Conservation (phyloP, 2,888 invertebrate species). For the Caenorhabditis angaria region DNA sequence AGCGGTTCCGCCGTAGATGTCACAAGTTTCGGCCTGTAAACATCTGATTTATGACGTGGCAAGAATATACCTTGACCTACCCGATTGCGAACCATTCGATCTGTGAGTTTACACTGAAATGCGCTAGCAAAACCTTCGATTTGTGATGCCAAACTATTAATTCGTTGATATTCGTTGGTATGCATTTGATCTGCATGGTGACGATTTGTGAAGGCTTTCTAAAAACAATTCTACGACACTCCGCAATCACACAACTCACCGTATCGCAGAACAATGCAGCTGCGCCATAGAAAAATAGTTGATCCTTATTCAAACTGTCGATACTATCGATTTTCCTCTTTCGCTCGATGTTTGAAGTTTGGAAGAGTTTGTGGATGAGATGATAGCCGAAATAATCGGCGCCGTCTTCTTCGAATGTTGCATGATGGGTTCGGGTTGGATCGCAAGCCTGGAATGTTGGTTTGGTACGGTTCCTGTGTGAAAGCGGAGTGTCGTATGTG, state of each 20-base stretch:
- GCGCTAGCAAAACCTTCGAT: slow-evolving; percentile 27
- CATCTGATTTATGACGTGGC: not conserved
- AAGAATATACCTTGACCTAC: not conserved
- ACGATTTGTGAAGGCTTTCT: not conserved
- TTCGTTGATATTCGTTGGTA: slow-evolving; percentile 21
- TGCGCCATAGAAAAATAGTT: slow-evolving; percentile 34
- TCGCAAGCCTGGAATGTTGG: not conserved
- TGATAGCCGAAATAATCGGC: slow-evolving; percentile 23
- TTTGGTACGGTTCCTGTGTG: too few relatives aligned
- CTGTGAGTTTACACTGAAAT: slow-evolving; percentile 24
- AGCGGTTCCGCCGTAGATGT: not conserved
- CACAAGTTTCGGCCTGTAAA: not conserved
- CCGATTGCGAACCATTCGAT: slow-evolving; percentile 22
- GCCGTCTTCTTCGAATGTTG: slow-evolving; percentile 30
- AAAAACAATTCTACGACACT: too few relatives aligned
- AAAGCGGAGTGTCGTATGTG: too few relatives aligned
- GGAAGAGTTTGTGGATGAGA: slow-evolving; percentile 11
- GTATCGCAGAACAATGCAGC: slow-evolving; percentile 22
- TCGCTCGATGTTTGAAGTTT: not conserved
- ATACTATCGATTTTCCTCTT: slow-evolving; percentile 13
- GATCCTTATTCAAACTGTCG: slow-evolving; percentile 17
- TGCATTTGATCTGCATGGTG: not conserved
- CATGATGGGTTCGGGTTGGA: not conserved
- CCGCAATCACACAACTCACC: too few relatives aligned
- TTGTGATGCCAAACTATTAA: slow-evolving; percentile 32